Evolutionary conservation across 2,113 vertebrate species (phyloP), one percentile per base, ranked within the genome.

Genomic region (Morphnarchus princeps): DNA sequence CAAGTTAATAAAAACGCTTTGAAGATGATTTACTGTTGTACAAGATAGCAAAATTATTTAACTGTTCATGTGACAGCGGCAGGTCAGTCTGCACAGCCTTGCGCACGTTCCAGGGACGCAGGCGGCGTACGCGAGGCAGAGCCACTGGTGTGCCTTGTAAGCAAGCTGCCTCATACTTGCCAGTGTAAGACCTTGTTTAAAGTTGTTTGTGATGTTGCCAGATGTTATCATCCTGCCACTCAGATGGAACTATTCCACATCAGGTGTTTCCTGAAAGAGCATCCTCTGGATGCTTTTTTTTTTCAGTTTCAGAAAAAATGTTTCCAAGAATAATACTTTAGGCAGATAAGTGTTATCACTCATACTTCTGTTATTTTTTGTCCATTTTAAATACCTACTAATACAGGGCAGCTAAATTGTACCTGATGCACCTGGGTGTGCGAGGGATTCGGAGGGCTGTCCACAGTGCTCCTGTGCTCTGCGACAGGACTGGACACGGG

Each of bases 61-160:
- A 24, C 19, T 29, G 57, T 29, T 62, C 7, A 7, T 0, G 6
- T 62, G 42, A 3, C 19, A 13, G 69, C 2, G 77, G 49, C 58
- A n/a, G 5, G 4, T 36, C 34, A 16, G 22, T 6, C n/a, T 32
- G 32, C 21, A 4, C 21, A 38, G 70, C 52, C 11, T 25, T 6
- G 47, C 4, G 5, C 28, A 5, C 0, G 1, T 57, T n/a, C 7
- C 50, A 9, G 62, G 71, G 57, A 16, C 45, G 1, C 40, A 7
- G 82, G 52, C 0, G 0, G 21, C 0, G 0, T 8, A 0, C 0
- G 4, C 1, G 0, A 36, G 72, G 58, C 89, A 74, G 55, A 78
- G 84, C n/a, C 31, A 0, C 62, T 26, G 43, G 9, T 16, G 67
- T 14, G n/a, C 62, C 62, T 50, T 13, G 40, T 5, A 4, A 82